These are phyloP conservation scores for Oncorhynchus clarkii DNA, from an alignment of 2,113 vertebrate genomes.

Conservation along the genomic window DNA sequence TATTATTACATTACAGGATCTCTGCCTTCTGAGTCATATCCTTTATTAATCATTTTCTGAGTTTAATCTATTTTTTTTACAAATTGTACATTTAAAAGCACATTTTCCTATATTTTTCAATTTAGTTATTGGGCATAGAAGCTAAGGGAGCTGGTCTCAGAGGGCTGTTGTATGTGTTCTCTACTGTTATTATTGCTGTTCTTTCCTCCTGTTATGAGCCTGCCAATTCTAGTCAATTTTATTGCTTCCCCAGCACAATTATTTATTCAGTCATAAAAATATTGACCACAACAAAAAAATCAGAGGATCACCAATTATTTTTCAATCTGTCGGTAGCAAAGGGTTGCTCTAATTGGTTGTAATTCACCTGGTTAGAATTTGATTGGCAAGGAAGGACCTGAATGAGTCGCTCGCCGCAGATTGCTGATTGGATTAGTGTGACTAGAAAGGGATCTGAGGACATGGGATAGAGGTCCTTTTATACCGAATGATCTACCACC, in stretches of 20 bases:
- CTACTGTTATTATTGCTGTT: constrained; percentile 89
- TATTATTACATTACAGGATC: constrained; percentile 28
- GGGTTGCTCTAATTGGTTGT: background rate
- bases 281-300: no score
- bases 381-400: constrained; percentile 74
- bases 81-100: constrained; percentile 71
- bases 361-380: constrained; percentile 14
- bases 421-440: constrained; percentile 83
- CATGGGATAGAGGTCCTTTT: constrained; percentile 60
- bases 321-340: no score
- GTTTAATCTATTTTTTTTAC: constrained; percentile 35
- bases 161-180: constrained; percentile 71
- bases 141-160: constrained; percentile 81
- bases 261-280: constrained; percentile 92
- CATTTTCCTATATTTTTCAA: constrained; percentile 78
- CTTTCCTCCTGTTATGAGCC: constrained; percentile 85
- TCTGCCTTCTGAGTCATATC: constrained; percentile 15
- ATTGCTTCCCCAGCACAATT: constrained; percentile 97
- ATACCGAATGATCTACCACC: no score
- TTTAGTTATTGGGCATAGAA: constrained; percentile 81
- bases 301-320: no score
- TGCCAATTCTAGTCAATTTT: constrained; percentile 97
- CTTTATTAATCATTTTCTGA: constrained; percentile 36
- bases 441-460: constrained; percentile 52
- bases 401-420: constrained; percentile 79